These are phyloP conservation scores for Harpagifer antarcticus DNA, from an alignment of 2,797 vertebrate species.

Conservation along the genomic window DNA sequence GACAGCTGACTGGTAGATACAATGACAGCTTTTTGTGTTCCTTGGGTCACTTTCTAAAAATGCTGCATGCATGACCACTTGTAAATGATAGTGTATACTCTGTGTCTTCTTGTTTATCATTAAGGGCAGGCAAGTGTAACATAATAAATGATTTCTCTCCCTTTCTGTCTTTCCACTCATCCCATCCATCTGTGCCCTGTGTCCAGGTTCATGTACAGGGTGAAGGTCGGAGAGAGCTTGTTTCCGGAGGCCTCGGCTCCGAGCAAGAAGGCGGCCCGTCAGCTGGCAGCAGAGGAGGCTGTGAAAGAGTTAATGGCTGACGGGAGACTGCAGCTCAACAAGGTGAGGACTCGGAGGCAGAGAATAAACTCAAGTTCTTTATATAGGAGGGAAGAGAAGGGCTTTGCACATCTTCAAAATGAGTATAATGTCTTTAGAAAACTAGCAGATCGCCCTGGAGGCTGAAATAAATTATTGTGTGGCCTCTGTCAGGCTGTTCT, in stretches of 20 bases:
- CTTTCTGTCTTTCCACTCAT: too few species aligned
- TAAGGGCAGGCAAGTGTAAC: too few species aligned
- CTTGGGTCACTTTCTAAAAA: too few species aligned
- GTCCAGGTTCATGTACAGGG: conserved; percentile 82
- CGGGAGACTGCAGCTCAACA: conserved; percentile 83
- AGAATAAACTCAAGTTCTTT: conserved; percentile 1
- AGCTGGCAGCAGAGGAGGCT: conserved; percentile 95
- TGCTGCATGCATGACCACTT: too few species aligned
- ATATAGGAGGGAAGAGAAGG: background rate
- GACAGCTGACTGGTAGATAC: background rate
- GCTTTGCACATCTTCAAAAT: background rate
- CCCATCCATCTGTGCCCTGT: too few species aligned
- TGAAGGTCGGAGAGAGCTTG: conserved; percentile 90
- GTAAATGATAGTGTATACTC: too few species aligned
- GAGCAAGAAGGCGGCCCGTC: conserved; percentile 96
- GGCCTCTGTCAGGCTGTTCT: background rate
- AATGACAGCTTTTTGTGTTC: background rate
- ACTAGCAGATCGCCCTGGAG: background rate
- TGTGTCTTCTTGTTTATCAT: too few species aligned
- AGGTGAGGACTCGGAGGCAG: conserved; percentile 74
- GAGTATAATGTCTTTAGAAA: background rate
- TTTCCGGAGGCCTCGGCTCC: conserved; percentile 92
- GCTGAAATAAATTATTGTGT: conserved; percentile 17
- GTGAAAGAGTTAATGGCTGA: conserved; percentile 92
- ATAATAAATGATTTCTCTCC: too few species aligned